Base-by-base conservation (phyloP, 2,113 vertebrate genomes). In the Psophia crepitans region DNA sequence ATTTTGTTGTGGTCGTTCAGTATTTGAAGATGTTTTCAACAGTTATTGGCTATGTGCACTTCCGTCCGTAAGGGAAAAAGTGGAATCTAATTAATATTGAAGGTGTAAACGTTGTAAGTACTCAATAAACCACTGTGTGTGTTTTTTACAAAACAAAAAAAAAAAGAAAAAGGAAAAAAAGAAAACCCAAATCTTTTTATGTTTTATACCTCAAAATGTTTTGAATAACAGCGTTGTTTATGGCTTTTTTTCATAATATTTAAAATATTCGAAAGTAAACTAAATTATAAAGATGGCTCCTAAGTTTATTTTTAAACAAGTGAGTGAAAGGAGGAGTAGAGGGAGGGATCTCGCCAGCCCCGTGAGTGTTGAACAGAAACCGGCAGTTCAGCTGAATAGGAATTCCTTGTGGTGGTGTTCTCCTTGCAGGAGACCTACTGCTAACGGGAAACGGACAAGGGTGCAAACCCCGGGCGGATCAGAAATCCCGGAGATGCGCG, bases 111-210 rank as follows among this genome's bases (percentile, higher is more conserved):
- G 94, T 98, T 99, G 98, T 99, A 98, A 98, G 98, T 98, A 99
- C 98, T 98, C 97, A 99, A 99, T 99, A 99, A 99, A 99, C 98
- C 98, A 98, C 98, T 99, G 98, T 97, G 98, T 98, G 97, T 98
- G 97, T 98, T 98, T 98, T 98, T 98, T 97, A 96, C 80, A 95
- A 95, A 97, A 97, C 32, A 76, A 12, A 84, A 77, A 68, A 41
- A 64, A 15, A n/a, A 18, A n/a, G 8, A 12, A 43, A 90, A 51
- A 79, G 16, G 9, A 26, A 56, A 71, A 90, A 76, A 91, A 94
- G 43, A 91, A 76, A 94, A 88, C 82, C 94, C 71, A 97, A 82
- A 98, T 98, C 96, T 98, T 98, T 98, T 98, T 95, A 97, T 97
- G 89, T 97, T 97, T 97, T 97, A 98, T 98, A 98, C 98, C 97